These are phyloP conservation scores for Tetragnatha versicolor DNA, from an alignment of 1,140 invertebrate genomes.

Conservation along the genomic window DNA sequence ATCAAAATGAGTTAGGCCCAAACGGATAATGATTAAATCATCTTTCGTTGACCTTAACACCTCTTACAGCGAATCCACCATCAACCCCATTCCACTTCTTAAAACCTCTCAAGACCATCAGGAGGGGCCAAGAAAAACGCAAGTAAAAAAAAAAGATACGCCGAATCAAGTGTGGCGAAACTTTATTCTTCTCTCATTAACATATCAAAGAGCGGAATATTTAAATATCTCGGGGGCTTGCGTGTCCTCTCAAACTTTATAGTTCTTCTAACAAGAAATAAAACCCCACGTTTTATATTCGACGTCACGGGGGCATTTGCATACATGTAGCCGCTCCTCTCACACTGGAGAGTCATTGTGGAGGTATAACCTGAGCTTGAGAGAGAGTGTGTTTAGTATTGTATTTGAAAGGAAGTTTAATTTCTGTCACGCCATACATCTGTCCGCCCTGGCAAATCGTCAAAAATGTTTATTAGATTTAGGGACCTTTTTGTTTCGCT, in stretches of 20 bases:
- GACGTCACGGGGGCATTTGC: background rate
- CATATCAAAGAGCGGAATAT: slow-evolving; percentile 11
- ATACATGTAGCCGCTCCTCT: background rate
- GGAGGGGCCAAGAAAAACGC: no score
- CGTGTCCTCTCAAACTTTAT: background rate
- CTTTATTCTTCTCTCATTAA: slow-evolving; percentile 4
- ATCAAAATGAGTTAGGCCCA: no score
- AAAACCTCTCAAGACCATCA: no score
- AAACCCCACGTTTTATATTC: slow-evolving; percentile 22
- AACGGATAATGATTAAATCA: no score
- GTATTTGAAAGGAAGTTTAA: background rate
- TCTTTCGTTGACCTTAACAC: no score
- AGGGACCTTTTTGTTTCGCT: no score
- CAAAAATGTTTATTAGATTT: slow-evolving; percentile 1
- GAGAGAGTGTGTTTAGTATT: no score
- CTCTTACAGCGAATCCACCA: no score
- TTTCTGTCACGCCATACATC: background rate
- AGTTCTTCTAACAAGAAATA: background rate
- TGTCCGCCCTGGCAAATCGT: background rate
- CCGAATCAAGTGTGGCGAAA: background rate
- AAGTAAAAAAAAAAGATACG: no score
- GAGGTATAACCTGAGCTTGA: no score
- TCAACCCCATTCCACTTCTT: no score
- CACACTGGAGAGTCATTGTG: no score
- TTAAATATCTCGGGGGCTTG: background rate